phyloP scores from a whole-genome alignment of 1,140 invertebrate species.

The Bemisia tabaci region DNA sequence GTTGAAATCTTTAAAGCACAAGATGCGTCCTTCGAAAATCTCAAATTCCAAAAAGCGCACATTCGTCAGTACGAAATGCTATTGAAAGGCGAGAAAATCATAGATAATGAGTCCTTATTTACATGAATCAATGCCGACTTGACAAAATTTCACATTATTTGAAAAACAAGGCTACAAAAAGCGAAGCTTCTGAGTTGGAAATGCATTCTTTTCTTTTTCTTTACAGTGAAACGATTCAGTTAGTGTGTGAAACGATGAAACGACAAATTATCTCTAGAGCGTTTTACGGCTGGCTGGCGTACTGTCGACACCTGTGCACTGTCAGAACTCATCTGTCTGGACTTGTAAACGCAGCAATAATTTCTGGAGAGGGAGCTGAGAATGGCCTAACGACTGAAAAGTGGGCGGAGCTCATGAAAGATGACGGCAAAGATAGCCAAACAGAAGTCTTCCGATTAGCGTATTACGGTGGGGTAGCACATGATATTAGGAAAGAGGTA shows the following conservation, averaged over 20 bases:
- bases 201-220: slow-evolving; percentile 11
- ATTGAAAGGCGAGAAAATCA: background rate
- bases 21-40: too few species aligned
- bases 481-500: slow-evolving; percentile 58
- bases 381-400: slow-evolving; percentile 50
- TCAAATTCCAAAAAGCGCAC: too few species aligned
- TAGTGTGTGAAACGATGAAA: slow-evolving; percentile 87
- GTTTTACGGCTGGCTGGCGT: slow-evolving; percentile 92
- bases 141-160: background rate
- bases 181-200: background rate
- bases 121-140: background rate
- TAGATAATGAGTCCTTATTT: background rate
- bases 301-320: slow-evolving; percentile 81
- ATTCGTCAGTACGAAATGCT: too few species aligned
- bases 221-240: slow-evolving; percentile 38
- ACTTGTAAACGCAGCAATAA: slow-evolving; percentile 58
- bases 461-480: slow-evolving; percentile 75
- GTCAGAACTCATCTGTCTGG: slow-evolving; percentile 82
- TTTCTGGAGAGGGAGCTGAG: slow-evolving; percentile 32
- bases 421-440: slow-evolving; percentile 42
- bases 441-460: slow-evolving; percentile 66
- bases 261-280: slow-evolving; percentile 87
- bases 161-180: background rate
- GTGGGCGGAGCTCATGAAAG: slow-evolving; percentile 46
- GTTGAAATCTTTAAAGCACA: too few species aligned